Evolutionary conservation across 2,797 vertebrate genomes (phyloP), one percentile per base, ranked within the genome.

Genomic region (Cephalopachus bancanus): DNA sequence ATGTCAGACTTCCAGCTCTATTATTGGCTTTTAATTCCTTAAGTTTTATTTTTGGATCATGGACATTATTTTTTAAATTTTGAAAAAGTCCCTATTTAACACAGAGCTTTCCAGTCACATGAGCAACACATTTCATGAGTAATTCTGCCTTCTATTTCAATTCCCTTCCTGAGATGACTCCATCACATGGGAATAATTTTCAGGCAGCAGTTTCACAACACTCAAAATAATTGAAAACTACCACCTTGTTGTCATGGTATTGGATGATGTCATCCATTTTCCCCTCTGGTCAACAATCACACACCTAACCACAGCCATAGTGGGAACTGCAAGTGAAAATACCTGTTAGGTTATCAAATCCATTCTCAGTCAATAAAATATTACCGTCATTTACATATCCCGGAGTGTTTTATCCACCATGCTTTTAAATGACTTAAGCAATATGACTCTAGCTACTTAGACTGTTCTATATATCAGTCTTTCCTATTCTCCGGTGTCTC

Each of bases 1-100:
- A 2, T 33, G 37, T 26, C n/a, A 78, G 33, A 28, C 28, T 49
- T 81, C 59, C 59, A 80, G 15, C 7, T 75, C 11, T 91, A 9
- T 67, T 85, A 59, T 19, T 64, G n/a, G 65, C 64, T 93, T 71
- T 12, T 24, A 51, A 59, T 69, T 93, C 76, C 44, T 83, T 86
- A 57, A 30, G 11, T 78, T 96, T 89, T 89, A 60, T 96, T 97
- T 98, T 44, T 44, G n/a, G 28, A 76, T 10, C 3, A 16, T 44
- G 22, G 16, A 19, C 12, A 78, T 94, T 83, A 55, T 74, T 95
- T 92, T 71, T 37, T 28, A 89, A 83, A 51, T 83, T 94, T 30
- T 69, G 84, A 28, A 33, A 79, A 83, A 65, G 10, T 95, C 26
- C 55, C 10, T 44, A 60, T 90, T 85, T 86, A 93, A 74, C 7